A percentile compares a stretch with the other conserved stretches of the same genome.
phyloP scores from a whole-genome alignment of 1,140 invertebrate species.

The Melanaphis sacchari region DNA sequence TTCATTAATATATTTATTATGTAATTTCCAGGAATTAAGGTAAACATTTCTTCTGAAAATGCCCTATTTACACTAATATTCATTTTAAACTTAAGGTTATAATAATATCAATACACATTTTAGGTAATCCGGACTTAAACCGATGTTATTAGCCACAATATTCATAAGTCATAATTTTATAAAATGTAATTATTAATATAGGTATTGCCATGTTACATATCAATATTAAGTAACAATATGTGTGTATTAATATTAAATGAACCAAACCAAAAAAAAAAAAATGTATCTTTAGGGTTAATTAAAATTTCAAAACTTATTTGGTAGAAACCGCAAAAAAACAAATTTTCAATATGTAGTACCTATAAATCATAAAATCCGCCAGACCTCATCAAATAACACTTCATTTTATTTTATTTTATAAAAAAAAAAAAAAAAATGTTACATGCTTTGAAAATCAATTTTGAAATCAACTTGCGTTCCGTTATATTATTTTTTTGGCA shows the following conservation, averaged over 20 bases:
- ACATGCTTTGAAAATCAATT: not conserved
- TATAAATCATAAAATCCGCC: not conserved
- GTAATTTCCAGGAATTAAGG: no score
- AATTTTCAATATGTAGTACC: not conserved
- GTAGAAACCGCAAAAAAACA: not conserved
- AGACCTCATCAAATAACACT: not conserved
- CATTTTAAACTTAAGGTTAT: no score
- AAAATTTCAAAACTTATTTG: not conserved
- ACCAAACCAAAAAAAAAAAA: not conserved
- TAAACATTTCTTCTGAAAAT: no score
- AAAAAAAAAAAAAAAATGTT: not conserved
- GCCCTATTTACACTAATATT: no score
- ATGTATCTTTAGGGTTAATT: not conserved
- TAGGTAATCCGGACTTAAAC: not conserved
- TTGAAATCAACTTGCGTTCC: not conserved
- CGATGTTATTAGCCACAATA: not conserved
- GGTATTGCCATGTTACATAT: no score
- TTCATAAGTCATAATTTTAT: not conserved
- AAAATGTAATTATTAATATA: not conserved
- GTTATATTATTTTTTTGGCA: not conserved
- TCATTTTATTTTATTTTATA: not conserved
- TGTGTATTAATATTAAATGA: not conserved
- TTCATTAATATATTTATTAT: no score
- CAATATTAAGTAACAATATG: no score
- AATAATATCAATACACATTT: not conserved